A percentile compares a stretch with the other conserved stretches of the same genome.
phyloP scores from a whole-genome alignment of 2,888 invertebrate species.

The Glyphotaelius pellucidus region DNA sequence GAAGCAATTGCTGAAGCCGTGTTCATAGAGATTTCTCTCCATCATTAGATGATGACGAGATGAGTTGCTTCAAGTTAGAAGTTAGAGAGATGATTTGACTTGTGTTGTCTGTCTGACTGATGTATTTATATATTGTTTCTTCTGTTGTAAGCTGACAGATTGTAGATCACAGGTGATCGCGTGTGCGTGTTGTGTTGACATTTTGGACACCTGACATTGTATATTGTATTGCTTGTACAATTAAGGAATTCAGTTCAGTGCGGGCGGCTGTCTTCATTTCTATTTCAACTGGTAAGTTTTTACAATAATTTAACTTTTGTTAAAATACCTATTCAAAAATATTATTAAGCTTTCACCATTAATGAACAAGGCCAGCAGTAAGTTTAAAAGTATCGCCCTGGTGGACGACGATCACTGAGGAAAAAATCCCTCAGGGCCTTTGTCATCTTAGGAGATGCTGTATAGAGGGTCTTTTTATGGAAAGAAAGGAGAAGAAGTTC shows the following conservation, averaged over 20 bases:
- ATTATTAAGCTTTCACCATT: too few species aligned
- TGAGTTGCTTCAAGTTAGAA: background rate
- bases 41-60: background rate
- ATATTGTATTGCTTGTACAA: background rate
- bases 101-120: background rate
- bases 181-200: background rate
- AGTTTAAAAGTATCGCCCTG: too few species aligned
- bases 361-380: too few species aligned
- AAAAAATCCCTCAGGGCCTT: too few species aligned
- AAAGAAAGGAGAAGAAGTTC: too few species aligned
- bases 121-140: background rate
- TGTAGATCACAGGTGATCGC: background rate
- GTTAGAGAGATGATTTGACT: background rate
- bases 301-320: background rate
- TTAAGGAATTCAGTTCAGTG: slow-evolving; percentile 25
- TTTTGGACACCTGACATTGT: background rate
- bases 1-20: background rate
- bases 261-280: background rate
- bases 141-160: too few species aligned
- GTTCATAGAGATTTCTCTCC: slow-evolving; percentile 20
- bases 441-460: too few species aligned
- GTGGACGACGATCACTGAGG: too few species aligned
- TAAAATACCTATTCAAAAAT: too few species aligned
- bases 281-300: slow-evolving; percentile 8
- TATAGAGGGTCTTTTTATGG: too few species aligned